phyloP scores from a whole-genome alignment of 2,113 vertebrate species.

The Plecturocebus donacophilus region DNA sequence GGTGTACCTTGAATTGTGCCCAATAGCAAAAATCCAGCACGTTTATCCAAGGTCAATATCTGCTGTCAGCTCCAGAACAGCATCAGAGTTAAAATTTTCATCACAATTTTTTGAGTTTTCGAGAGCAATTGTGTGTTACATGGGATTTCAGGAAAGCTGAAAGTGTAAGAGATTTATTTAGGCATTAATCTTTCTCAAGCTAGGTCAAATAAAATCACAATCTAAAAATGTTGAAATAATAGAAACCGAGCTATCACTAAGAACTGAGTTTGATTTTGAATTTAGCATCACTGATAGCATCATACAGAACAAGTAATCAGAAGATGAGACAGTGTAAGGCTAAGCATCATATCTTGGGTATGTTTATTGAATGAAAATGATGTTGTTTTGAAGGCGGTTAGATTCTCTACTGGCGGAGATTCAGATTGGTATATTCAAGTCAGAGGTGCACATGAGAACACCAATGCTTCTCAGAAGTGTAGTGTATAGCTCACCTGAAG shows the following conservation, averaged over 20 bases:
- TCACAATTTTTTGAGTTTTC: neutral
- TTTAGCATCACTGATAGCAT: neutral
- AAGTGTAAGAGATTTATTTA: neutral
- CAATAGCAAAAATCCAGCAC: neutral
- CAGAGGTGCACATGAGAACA: neutral
- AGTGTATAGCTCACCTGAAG: neutral
- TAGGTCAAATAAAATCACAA: neutral
- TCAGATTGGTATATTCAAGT: neutral
- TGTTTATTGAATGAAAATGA: neutral
- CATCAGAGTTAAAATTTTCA: neutral
- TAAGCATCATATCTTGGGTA: neutral
- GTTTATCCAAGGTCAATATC: neutral
- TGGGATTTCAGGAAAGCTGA: neutral
- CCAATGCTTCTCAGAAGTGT: neutral
- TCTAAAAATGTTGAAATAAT: neutral
- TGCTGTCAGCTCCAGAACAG: neutral
- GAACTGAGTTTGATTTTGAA: constrained; percentile 24
- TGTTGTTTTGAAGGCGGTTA: neutral
- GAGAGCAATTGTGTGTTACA: neutral
- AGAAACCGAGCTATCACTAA: neutral
- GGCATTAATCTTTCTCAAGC: neutral
- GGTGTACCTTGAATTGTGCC: constrained; percentile 11
- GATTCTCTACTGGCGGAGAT: neutral
- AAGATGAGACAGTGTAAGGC: neutral
- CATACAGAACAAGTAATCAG: neutral